A percentile compares a stretch with the other conserved stretches of the same genome.
phyloP scores from a whole-genome alignment of 2,797 vertebrate species.

The Liasis olivaceus region DNA sequence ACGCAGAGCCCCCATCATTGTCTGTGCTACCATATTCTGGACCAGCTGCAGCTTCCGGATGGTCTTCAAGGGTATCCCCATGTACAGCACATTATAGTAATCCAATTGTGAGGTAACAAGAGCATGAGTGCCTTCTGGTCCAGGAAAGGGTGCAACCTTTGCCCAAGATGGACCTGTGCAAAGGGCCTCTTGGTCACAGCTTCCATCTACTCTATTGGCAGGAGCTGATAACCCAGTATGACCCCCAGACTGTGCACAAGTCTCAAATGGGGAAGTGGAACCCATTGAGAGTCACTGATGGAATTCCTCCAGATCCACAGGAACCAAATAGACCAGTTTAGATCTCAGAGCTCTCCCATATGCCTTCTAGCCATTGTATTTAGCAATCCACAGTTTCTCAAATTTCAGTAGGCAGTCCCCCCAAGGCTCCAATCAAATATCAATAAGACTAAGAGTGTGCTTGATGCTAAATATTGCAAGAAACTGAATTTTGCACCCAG shows the following conservation, averaged over 20 bases:
- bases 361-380: not conserved
- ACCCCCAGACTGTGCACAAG: not conserved
- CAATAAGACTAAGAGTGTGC: not conserved
- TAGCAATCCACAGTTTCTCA: not conserved
- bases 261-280: not conserved
- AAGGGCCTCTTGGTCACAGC: not conserved
- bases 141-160: not conserved
- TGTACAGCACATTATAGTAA: not conserved
- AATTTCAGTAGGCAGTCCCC: not conserved
- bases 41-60: not conserved
- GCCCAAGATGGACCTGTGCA: not conserved
- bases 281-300: not conserved
- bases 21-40: not conserved
- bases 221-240: not conserved
- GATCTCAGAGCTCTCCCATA: not conserved
- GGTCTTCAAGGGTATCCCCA: not conserved
- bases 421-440: not conserved
- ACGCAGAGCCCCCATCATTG: not conserved
- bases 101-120: not conserved
- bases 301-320: not conserved
- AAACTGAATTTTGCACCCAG: not conserved
- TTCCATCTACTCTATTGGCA: not conserved
- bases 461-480: not conserved
- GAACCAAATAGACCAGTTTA: not conserved
- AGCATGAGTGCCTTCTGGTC: not conserved